Percentiles rank a stretch among this genome's conserved stretches.
Evolutionary conservation across 2,888 invertebrate species (phyloP).

Genomic region (Nemapogon koenigi): DNA sequence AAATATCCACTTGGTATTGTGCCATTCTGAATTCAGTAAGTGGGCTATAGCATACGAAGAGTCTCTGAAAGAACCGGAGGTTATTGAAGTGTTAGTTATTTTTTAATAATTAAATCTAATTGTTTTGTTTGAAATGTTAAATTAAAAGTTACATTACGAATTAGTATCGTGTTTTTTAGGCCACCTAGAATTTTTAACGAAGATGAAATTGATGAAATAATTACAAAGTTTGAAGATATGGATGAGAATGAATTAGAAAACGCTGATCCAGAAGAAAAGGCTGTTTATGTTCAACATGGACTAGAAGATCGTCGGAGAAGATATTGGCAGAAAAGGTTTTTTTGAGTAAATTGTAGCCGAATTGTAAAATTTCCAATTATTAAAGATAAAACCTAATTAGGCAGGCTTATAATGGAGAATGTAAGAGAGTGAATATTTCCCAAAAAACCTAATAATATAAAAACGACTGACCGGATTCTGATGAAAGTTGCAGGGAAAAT

Average conservation of each 20-base stretch:
- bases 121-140: neutral
- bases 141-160: neutral
- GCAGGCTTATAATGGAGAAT: no score
- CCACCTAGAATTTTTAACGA: conserved; percentile 33
- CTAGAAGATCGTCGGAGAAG: conserved; percentile 37
- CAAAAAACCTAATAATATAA: no score
- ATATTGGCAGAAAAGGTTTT: conserved; percentile 23
- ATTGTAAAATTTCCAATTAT: no score
- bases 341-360: no score
- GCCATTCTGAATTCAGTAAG: conserved; percentile 43
- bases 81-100: conserved; percentile 31
- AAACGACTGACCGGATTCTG: no score
- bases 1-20: conserved; percentile 42
- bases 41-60: conserved; percentile 46
- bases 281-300: conserved; percentile 36
- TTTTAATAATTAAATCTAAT: neutral
- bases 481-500: no score
- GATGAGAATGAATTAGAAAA: conserved; percentile 38
- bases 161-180: conserved; percentile 5
- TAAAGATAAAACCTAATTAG: no score
- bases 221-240: conserved; percentile 38
- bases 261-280: conserved; percentile 32
- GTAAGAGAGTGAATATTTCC: no score
- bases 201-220: conserved; percentile 35
- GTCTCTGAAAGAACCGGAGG: conserved; percentile 31